Percentiles rank a stretch among this genome's conserved stretches.
phyloP scores from a whole-genome alignment of 1,140 invertebrate species.

The Ylistrum balloti region DNA sequence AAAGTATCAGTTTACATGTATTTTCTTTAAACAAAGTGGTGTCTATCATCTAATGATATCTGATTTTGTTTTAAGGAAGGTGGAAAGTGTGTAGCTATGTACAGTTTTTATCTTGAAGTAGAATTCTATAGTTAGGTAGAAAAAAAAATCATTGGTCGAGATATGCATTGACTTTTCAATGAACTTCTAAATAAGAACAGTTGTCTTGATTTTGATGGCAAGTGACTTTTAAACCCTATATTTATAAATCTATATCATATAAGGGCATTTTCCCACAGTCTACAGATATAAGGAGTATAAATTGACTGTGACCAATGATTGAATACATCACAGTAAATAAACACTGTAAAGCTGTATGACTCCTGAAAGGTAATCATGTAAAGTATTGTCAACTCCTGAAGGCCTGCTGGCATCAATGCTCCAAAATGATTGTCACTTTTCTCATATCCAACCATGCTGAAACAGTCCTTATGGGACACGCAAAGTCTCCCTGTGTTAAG shows the following conservation, averaged over 20 bases:
- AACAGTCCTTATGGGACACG: background rate
- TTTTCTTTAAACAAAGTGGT: too few relatives aligned
- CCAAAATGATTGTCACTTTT: background rate
- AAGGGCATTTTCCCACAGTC: conserved; percentile 25
- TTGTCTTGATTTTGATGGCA: too few relatives aligned
- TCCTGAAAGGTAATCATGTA: background rate
- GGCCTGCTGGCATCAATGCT: background rate
- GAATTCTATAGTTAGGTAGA: too few relatives aligned
- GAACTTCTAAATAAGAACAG: too few relatives aligned
- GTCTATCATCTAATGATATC: too few relatives aligned
- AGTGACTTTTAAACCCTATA: background rate
- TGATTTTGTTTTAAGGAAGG: too few relatives aligned
- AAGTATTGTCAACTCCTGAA: background rate
- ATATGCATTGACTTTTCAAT: too few relatives aligned
- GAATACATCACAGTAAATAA: conserved; percentile 19
- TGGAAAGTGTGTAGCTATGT: too few relatives aligned
- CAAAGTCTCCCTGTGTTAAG: background rate
- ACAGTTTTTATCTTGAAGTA: too few relatives aligned
- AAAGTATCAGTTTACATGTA: too few relatives aligned
- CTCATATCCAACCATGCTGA: background rate
- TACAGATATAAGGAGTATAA: background rate
- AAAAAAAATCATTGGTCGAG: too few relatives aligned
- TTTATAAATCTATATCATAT: background rate
- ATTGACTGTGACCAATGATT: background rate
- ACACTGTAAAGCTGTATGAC: background rate